phyloP scores from a whole-genome alignment of 2,113 vertebrate genomes.

The Microtus richardsoni region DNA sequence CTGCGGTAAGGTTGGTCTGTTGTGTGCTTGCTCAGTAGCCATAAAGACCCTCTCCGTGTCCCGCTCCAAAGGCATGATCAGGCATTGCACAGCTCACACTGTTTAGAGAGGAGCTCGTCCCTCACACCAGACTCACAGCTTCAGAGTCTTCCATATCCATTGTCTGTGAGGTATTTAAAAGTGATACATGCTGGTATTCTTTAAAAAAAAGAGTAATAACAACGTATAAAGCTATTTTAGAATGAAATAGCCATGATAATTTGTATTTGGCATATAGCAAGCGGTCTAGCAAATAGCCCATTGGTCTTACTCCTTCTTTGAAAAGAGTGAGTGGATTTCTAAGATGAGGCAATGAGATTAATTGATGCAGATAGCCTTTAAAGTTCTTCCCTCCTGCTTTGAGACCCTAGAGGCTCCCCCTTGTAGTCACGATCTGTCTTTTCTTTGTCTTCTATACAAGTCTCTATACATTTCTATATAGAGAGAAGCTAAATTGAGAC shows the following conservation, averaged over 20 bases:
- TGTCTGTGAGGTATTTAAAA: not conserved
- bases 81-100: accelerated
- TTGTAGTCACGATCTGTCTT: too few species aligned
- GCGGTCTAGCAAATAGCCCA: not conserved
- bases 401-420: not conserved
- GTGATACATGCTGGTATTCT: accelerated
- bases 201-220: not conserved
- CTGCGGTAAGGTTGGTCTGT: conserved; percentile 88
- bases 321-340: not conserved
- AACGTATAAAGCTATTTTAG: not conserved
- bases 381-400: not conserved
- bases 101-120: not conserved
- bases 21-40: accelerated
- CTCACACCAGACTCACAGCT: too few species aligned
- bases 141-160: not conserved
- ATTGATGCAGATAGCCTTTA: not conserved
- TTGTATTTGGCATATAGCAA: not conserved
- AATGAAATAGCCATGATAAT: not conserved
- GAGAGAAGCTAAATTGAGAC: not conserved
- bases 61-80: not conserved
- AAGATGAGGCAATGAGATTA: not conserved
- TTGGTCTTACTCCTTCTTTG: not conserved
- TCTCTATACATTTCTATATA: not conserved
- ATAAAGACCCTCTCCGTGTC: not conserved
- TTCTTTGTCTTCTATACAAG: not conserved